These are phyloP conservation scores for Trialeurodes vaporariorum DNA, from an alignment of 1,140 invertebrate species.

Conservation along the genomic window DNA sequence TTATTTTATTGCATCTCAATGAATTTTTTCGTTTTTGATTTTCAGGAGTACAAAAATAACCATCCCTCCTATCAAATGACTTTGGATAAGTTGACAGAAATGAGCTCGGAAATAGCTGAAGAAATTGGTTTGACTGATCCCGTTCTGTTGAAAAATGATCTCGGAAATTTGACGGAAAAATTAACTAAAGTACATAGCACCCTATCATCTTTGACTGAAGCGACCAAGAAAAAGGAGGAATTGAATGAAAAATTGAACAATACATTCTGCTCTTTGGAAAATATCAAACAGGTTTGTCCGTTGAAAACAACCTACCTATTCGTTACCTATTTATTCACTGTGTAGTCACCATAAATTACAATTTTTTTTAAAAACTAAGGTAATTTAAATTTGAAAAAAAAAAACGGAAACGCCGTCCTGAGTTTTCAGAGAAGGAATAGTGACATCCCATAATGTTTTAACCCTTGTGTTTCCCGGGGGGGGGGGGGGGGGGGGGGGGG, in stretches of 20 bases:
- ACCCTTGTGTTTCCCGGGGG: too few species aligned
- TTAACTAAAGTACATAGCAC: background rate
- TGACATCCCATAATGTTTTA: too few species aligned
- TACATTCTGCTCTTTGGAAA: background rate
- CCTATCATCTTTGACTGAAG: background rate
- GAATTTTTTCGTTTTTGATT: too few species aligned
- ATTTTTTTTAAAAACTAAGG: too few species aligned
- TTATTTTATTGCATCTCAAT: too few species aligned
- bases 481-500: too few species aligned
- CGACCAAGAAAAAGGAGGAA: background rate
- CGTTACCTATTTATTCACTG: too few species aligned
- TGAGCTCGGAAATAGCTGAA: background rate
- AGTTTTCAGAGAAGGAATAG: too few species aligned
- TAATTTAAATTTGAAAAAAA: too few species aligned
- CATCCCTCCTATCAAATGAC: background rate
- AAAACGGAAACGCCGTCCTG: too few species aligned
- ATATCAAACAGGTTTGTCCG: background rate
- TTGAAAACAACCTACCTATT: too few species aligned
- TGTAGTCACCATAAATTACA: too few species aligned
- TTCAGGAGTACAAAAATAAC: background rate
- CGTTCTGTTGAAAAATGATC: background rate
- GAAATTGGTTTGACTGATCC: background rate
- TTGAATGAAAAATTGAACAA: background rate
- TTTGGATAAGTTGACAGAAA: background rate
- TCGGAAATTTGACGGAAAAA: background rate